These are phyloP conservation scores for Trachymyrmex cornetzi DNA, from an alignment of 1,140 invertebrate genomes.

Conservation along the genomic window DNA sequence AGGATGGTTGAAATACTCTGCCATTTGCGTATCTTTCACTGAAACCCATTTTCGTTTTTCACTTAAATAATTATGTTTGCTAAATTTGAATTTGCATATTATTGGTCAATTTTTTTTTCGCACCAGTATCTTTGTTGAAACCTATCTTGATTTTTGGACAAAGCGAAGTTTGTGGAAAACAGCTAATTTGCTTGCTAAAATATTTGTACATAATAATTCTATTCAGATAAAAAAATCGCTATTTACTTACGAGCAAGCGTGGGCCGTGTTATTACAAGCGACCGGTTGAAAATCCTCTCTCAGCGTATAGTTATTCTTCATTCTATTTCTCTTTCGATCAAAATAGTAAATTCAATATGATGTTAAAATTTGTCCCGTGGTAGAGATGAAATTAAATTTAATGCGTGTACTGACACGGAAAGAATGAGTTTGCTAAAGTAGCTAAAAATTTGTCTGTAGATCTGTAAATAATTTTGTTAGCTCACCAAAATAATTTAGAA, in stretches of 20 bases:
- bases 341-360: neutral
- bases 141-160: neutral
- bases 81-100: neutral
- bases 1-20: conserved; percentile 33
- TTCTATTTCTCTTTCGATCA: neutral
- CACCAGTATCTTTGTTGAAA: neutral
- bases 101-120: neutral
- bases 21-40: conserved; percentile 20
- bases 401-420: neutral
- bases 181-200: neutral
- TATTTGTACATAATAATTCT: neutral
- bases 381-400: conserved; percentile 26
- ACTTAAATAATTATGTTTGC: neutral
- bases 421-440: too few species aligned
- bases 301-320: neutral
- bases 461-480: too few species aligned
- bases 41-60: conserved; percentile 20
- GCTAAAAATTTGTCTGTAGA: too few species aligned
- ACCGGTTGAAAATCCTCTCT: neutral
- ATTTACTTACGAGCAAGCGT: neutral
- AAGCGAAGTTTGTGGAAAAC: neutral
- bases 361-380: conserved; percentile 9
- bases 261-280: neutral
- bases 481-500: too few species aligned
- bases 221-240: neutral